These are phyloP conservation scores for Pogona vitticeps DNA, from an alignment of 2,113 vertebrate genomes.

Conservation along the genomic window DNA sequence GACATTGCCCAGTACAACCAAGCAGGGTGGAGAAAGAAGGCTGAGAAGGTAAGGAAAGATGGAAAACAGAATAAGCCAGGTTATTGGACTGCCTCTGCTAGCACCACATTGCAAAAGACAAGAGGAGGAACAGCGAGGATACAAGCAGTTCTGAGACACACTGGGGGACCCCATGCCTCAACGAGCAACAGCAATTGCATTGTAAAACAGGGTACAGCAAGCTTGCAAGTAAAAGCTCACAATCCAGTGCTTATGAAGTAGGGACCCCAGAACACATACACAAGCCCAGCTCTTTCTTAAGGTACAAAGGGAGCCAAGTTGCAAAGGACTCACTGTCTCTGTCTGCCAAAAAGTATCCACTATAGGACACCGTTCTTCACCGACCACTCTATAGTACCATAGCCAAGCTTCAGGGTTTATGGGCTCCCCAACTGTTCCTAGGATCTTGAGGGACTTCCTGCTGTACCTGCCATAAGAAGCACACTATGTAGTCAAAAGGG, in stretches of 20 bases:
- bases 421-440: slow-evolving; percentile 95
- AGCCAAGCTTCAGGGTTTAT: slow-evolving; percentile 98
- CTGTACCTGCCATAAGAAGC: slow-evolving; percentile 80
- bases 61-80: neutral
- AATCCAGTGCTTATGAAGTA: neutral
- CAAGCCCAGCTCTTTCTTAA: neutral
- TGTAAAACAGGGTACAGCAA: neutral
- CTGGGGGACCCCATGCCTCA: too few species aligned
- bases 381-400: slow-evolving; percentile 94
- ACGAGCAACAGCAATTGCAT: neutral
- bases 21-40: neutral
- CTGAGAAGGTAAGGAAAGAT: neutral
- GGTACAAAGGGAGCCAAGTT: neutral
- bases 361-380: slow-evolving; percentile 88
- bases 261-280: neutral
- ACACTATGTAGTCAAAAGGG: neutral
- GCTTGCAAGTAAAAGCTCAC: neutral
- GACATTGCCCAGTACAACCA: neutral
- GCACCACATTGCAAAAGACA: neutral
- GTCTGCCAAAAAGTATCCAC: slow-evolving; percentile 99
- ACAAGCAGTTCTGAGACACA: too few species aligned
- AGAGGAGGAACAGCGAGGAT: neutral
- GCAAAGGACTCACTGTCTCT: slow-evolving; percentile 84
- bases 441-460: slow-evolving; percentile 87
- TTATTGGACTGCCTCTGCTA: neutral